A percentile compares a stretch with the other conserved stretches of the same genome.
Evolutionary conservation across 2,888 invertebrate species (phyloP).

Genomic region (Camptogramma bilineatum): DNA sequence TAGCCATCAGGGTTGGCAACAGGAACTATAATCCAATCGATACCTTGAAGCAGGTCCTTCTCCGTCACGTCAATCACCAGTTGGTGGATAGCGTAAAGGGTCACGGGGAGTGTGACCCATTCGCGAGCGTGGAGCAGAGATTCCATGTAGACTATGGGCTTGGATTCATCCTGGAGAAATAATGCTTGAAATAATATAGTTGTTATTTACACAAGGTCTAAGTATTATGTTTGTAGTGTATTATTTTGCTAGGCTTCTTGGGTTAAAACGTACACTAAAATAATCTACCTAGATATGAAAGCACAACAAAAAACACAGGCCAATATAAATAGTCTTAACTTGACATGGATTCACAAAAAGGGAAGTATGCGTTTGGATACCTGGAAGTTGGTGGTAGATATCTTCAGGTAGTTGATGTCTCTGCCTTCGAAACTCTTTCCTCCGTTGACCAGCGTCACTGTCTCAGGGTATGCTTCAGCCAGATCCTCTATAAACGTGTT

Average conservation of each 20-base stretch:
- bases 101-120: conserved; percentile 89
- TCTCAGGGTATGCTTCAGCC: conserved; percentile 57
- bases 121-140: conserved; percentile 88
- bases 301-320: no score
- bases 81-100: conserved; percentile 87
- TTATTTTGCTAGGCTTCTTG: no score
- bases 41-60: conserved; percentile 80
- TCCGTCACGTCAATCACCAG: conserved; percentile 86
- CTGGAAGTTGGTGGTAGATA: conserved; percentile 81
- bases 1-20: conserved; percentile 91
- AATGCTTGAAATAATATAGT: neutral
- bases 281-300: no score
- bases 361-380: conserved; percentile 34
- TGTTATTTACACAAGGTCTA: neutral
- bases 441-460: conserved; percentile 66
- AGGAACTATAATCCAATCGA: conserved; percentile 89
- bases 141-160: conserved; percentile 86
- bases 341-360: neutral
- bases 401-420: conserved; percentile 83
- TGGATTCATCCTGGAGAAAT: conserved; percentile 67
- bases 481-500: conserved; percentile 65
- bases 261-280: no score
- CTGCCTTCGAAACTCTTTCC: conserved; percentile 86
- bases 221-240: no score
- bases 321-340: neutral